Percentiles rank a stretch among this genome's conserved stretches.
Conservation (phyloP, 2,888 invertebrate genomes). For the Agriopis marginaria region DNA sequence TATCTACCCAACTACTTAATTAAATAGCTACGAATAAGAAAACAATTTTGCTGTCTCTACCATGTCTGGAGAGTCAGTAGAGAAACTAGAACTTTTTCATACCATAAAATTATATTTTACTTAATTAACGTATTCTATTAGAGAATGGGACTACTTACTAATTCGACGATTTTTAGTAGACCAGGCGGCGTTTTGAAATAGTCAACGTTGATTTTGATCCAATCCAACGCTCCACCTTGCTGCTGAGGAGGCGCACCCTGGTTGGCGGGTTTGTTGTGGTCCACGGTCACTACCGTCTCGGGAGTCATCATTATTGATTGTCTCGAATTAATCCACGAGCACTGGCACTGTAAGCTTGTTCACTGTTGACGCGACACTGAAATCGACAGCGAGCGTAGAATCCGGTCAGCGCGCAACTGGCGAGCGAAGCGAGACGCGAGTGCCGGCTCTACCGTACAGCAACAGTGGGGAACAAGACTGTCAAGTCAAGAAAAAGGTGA, state of each 20-base stretch:
- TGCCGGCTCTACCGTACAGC: conserved; percentile 39
- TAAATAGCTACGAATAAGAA: background rate
- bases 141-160: conserved; percentile 87
- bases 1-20: background rate
- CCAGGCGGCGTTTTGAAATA: conserved; percentile 94
- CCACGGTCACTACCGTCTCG: conserved; percentile 93
- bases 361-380: conserved; percentile 72
- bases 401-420: conserved; percentile 76
- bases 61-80: background rate
- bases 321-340: conserved; percentile 61
- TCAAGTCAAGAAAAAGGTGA: background rate
- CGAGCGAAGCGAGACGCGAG: conserved; percentile 44
- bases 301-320: conserved; percentile 90
- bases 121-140: background rate
- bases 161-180: conserved; percentile 91
- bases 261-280: conserved; percentile 86
- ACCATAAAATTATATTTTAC: background rate
- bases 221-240: conserved; percentile 87
- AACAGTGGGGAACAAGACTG: conserved; percentile 51
- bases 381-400: conserved; percentile 74
- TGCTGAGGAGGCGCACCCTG: conserved; percentile 74
- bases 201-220: conserved; percentile 91
- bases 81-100: background rate
- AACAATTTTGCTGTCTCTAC: background rate
- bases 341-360: conserved; percentile 74